These are phyloP conservation scores for Papio anubis DNA, from an alignment of 2,113 vertebrate genomes.

Conservation along the genomic window DNA sequence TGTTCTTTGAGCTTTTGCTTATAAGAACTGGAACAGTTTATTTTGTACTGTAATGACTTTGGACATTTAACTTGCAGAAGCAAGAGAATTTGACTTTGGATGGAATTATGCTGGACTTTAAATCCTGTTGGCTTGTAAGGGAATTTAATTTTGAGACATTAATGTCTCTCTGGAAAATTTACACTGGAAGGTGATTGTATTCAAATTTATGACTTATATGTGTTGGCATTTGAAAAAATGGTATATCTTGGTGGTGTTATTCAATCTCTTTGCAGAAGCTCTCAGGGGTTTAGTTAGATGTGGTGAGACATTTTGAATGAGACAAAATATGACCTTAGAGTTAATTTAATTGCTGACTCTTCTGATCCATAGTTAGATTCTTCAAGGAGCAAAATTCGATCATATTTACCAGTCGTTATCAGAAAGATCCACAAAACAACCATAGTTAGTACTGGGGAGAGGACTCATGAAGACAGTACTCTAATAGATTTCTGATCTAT, in stretches of 20 bases:
- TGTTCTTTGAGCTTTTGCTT: slow-evolving; percentile 56
- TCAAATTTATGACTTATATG: neutral
- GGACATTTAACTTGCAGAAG: slow-evolving; percentile 38
- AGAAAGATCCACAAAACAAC: neutral
- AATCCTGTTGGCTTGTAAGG: slow-evolving; percentile 13
- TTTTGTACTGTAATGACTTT: slow-evolving; percentile 48
- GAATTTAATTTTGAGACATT: slow-evolving; percentile 42
- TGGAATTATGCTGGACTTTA: slow-evolving; percentile 49
- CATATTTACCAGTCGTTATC: neutral
- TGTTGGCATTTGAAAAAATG: slow-evolving; percentile 8
- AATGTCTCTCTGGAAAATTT: slow-evolving; percentile 35
- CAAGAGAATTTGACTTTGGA: slow-evolving; percentile 47
- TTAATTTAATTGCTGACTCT: slow-evolving; percentile 44
- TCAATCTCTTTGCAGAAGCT: neutral
- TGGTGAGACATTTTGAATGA: neutral
- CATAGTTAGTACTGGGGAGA: neutral
- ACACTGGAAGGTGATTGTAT: slow-evolving; percentile 2
- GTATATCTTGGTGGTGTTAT: neutral
- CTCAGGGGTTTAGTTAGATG: neutral
- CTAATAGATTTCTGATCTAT: neutral
- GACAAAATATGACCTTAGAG: neutral
- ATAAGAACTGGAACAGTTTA: slow-evolving; percentile 33
- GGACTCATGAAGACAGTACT: neutral
- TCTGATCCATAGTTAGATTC: neutral
- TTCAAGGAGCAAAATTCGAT: neutral